Conservation (phyloP, 2,888 invertebrate genomes). For the Caenorhabditis auriculariae region DNA sequence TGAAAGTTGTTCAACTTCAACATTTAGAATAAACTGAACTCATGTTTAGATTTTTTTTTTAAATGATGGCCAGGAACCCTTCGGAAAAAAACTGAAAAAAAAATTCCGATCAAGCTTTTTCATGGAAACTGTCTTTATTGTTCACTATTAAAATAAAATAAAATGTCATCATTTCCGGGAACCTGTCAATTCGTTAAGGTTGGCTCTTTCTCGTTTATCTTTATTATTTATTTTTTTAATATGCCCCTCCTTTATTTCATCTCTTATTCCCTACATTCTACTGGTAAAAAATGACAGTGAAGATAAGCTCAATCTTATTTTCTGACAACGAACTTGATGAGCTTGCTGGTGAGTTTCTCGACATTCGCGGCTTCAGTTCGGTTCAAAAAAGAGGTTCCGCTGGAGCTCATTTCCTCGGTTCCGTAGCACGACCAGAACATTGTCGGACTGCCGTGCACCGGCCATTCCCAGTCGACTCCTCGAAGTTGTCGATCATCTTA, state of each 20-base stretch:
- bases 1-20: conserved; percentile 67
- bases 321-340: conserved; percentile 26
- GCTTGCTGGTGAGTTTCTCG: conserved; percentile 90
- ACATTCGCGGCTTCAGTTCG: conserved; percentile 97
- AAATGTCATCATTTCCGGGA: not conserved
- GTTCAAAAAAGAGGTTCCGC: conserved; percentile 96
- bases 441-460: conserved; percentile 92
- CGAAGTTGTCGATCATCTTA: conserved; percentile 82
- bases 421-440: conserved; percentile 95
- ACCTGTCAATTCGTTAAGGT: no score
- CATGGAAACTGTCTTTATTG: no score
- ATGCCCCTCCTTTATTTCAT: no score
- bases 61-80: no score
- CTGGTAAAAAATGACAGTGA: not conserved
- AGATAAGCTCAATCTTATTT: not conserved
- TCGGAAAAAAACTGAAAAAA: no score
- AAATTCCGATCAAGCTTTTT: no score
- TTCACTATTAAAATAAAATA: no score
- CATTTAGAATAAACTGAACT: no score
- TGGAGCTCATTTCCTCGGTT: conserved; percentile 96
- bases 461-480: conserved; percentile 97
- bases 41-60: no score
- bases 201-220: no score
- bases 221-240: no score
- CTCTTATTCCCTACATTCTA: no score